Percentiles rank a stretch among this genome's conserved stretches.
Conservation (phyloP, 2,113 vertebrate species). For the Apodemus speciosus region DNA sequence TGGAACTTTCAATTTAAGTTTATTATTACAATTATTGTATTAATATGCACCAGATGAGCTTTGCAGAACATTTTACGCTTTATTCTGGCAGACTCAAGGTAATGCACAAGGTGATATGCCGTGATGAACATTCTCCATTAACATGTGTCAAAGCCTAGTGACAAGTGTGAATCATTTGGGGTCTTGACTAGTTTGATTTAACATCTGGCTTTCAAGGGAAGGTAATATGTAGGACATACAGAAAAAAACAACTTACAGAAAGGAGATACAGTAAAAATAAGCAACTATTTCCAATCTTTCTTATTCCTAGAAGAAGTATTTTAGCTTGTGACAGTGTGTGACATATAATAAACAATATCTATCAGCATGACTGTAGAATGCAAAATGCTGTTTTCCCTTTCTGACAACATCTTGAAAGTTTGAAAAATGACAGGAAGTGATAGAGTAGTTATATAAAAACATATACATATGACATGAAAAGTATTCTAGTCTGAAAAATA, state of each 20-base stretch:
- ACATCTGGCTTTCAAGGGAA: not conserved
- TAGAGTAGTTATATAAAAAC: not conserved
- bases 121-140: not conserved
- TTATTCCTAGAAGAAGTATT: not conserved
- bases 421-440: not conserved
- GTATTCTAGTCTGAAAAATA: not conserved
- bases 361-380: not conserved
- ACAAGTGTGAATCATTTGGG: not conserved
- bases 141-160: not conserved
- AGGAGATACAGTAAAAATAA: not conserved
- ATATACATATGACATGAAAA: not conserved
- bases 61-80: not conserved
- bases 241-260: not conserved
- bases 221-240: not conserved
- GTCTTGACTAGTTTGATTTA: not conserved
- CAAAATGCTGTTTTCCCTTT: not conserved
- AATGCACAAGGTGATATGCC: not conserved
- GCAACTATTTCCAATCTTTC: not conserved
- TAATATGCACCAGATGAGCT: not conserved
- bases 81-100: not conserved
- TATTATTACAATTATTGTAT: not conserved
- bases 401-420: not conserved
- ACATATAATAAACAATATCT: not conserved
- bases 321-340: too few species aligned
- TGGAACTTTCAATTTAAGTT: not conserved